phyloP scores from a whole-genome alignment of 2,113 vertebrate genomes.

The Lasiurus cinereus region DNA sequence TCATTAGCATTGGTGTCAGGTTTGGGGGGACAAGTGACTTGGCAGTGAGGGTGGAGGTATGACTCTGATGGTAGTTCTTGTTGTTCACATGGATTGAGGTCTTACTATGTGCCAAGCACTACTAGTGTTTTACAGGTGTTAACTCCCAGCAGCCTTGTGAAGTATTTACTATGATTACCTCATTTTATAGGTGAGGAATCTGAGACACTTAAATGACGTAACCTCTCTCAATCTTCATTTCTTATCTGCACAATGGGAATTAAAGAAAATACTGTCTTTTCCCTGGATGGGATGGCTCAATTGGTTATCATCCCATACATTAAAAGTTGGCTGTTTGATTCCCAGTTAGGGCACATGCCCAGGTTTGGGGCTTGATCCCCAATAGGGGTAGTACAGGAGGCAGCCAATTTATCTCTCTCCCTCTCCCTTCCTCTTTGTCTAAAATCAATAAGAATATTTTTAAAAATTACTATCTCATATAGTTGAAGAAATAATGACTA shows the following conservation, averaged over 20 bases:
- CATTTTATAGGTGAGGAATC: neutral
- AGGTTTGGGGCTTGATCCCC: no score
- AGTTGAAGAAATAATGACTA: neutral
- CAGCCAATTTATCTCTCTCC: no score
- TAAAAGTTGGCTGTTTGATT: no score
- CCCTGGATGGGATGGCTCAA: no score
- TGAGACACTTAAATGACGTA: neutral
- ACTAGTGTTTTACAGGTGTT: no score
- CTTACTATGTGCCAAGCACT: rapidly evolving
- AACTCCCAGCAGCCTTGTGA: neutral
- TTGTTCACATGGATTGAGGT: neutral
- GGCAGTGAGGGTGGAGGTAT: neutral
- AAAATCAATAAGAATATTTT: no score
- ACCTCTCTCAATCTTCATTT: neutral
- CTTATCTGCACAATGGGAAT: neutral
- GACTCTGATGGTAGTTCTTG: neutral
- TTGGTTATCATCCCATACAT: no score
- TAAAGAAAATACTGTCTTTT: neutral
- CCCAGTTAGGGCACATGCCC: no score
- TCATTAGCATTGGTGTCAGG: neutral
- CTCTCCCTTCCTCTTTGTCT: no score
- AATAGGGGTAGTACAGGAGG: no score
- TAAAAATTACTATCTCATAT: neutral
- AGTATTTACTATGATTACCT: neutral
- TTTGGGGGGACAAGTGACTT: neutral